A percentile compares a stretch with the other conserved stretches of the same genome.
Conservation (phyloP, 2,113 vertebrate species). For the Microcebus tavaratra region DNA sequence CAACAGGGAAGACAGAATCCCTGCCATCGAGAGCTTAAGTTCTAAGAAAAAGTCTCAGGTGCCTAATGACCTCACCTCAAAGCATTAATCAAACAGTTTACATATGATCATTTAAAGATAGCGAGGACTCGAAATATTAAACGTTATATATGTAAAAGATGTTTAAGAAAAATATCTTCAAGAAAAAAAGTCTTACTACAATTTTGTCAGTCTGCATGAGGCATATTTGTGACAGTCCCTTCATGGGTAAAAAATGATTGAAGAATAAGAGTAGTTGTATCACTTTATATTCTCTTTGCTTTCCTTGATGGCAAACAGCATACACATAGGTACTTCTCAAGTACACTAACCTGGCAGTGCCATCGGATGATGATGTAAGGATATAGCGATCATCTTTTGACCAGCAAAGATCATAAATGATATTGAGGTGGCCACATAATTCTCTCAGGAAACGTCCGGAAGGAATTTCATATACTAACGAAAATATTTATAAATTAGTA, state of each 20-base stretch:
- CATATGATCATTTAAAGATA: slow-evolving; percentile 5
- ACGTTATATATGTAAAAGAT: background rate
- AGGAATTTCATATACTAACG: slow-evolving; percentile 96
- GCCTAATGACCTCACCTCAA: background rate
- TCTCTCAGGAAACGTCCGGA: slow-evolving; percentile 92
- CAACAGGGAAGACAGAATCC: background rate
- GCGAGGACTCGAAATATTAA: background rate
- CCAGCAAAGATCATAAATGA: slow-evolving; percentile 98
- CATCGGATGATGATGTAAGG: slow-evolving; percentile 96
- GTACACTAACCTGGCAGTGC: slow-evolving; percentile 93
- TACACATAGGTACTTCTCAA: background rate
- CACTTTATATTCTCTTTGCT: background rate
- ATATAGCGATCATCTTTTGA: slow-evolving; percentile 90
- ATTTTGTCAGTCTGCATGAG: background rate
- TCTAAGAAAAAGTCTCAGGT: background rate
- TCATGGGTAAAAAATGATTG: background rate
- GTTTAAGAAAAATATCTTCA: background rate
- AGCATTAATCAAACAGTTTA: background rate
- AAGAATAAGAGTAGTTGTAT: background rate
- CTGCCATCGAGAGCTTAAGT: background rate
- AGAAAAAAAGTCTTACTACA: background rate
- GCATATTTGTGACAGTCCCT: background rate
- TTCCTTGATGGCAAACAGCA: background rate
- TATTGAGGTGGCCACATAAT: slow-evolving; percentile 95
- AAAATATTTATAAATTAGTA: slow-evolving; percentile 65